These are phyloP conservation scores for Lasioglossum calceatum DNA, from an alignment of 2,888 invertebrate genomes.

Conservation along the genomic window DNA sequence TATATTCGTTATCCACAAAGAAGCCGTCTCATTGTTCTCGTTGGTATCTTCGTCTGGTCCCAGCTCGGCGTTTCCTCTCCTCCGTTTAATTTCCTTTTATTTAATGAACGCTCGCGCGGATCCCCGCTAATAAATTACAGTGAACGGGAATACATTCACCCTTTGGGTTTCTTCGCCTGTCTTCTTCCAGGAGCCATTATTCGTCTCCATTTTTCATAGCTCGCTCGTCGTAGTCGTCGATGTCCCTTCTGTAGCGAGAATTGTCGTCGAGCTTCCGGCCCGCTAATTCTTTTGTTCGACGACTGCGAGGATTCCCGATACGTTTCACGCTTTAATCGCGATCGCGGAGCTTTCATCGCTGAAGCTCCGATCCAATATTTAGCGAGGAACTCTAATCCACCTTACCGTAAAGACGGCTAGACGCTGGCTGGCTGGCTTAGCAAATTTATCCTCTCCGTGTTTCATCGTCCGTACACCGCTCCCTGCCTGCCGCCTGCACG, in stretches of 20 bases:
- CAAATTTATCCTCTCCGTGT: slow-evolving; percentile 15
- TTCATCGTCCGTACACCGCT: neutral
- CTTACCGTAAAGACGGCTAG: slow-evolving; percentile 19
- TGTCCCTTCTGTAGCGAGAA: neutral
- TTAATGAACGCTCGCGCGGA: neutral
- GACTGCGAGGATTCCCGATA: neutral
- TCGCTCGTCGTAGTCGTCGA: neutral
- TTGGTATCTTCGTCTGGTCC: neutral
- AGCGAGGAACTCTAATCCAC: slow-evolving; percentile 38
- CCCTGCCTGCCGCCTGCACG: neutral
- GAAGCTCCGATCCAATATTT: slow-evolving; percentile 33
- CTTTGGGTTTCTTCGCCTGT: neutral
- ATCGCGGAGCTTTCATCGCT: slow-evolving; percentile 25
- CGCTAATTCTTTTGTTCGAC: neutral
- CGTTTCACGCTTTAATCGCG: slow-evolving; percentile 34
- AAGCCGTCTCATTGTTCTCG: slow-evolving; percentile 13
- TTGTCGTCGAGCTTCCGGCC: neutral
- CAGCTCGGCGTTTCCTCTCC: neutral
- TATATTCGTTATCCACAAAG: slow-evolving; percentile 2
- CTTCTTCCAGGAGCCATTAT: neutral
- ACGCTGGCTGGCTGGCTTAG: slow-evolving; percentile 5
- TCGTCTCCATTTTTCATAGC: slow-evolving; percentile 22
- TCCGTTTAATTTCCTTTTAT: slow-evolving; percentile 8
- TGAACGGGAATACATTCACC: neutral
- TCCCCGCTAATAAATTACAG: neutral